Percentiles rank a stretch among this genome's conserved stretches.
Evolutionary conservation across 2,797 vertebrate species (phyloP).

Genomic region (Xenentodon cancila): DNA sequence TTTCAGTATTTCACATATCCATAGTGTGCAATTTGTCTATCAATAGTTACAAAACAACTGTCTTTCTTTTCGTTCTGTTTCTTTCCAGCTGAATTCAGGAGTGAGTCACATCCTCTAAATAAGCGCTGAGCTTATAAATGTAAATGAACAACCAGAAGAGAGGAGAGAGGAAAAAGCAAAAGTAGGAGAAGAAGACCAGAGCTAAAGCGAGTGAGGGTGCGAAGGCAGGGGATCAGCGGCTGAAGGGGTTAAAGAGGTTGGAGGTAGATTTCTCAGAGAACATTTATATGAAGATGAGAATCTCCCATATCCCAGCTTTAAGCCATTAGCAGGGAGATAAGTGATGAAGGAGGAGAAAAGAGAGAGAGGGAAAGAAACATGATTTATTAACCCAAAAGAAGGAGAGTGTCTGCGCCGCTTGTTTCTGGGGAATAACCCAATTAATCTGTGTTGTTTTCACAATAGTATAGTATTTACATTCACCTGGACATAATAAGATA

Average conservation of each 20-base stretch:
- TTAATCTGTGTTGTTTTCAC: neutral
- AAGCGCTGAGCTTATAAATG: conserved; percentile 43
- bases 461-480: neutral
- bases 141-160: conserved; percentile 44
- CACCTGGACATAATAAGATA: neutral
- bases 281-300: conserved; percentile 24
- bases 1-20: neutral
- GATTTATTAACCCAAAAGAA: conserved; percentile 4
- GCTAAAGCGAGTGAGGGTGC: neutral
- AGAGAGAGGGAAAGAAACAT: neutral
- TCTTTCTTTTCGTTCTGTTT: conserved; percentile 8
- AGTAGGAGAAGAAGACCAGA: conserved; percentile 6
- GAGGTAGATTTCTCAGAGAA: conserved; percentile 33
- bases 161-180: conserved; percentile 18
- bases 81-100: conserved; percentile 57
- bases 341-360: neutral
- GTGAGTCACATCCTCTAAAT: conserved; percentile 48
- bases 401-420: neutral
- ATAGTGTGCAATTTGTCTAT: neutral
- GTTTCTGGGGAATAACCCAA: too few relatives aligned
- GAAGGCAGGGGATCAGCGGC: conserved; percentile 27
- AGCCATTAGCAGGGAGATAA: conserved; percentile 12
- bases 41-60: too few relatives aligned
- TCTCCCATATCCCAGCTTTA: neutral
- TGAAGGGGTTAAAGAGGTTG: conserved; percentile 25